Base-by-base conservation (phyloP, 2,797 vertebrate genomes). In the Pantherophis vulpinus region DNA sequence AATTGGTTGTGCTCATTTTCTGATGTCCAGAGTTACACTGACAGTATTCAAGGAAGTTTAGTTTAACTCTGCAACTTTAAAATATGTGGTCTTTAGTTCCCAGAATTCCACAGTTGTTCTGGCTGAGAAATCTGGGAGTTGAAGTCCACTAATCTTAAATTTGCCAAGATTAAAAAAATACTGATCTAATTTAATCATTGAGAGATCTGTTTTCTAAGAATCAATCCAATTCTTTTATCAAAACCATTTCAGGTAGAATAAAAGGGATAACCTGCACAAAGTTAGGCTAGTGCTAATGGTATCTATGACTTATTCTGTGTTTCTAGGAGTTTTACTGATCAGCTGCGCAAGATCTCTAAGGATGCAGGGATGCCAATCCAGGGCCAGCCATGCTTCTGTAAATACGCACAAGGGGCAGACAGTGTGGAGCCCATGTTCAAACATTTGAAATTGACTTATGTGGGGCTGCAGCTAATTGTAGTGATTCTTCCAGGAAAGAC, bases 381-480 rank as follows among this genome's bases (percentile, higher is more conserved):
- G 89, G 99, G 99, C 86, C 99, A 99, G 97, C 99, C 99, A 0
- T 99, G 99, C 93, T 99, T 99, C 97, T 99, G 99, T 97, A 99
- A 99, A 95, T 99, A 99, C 0, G 99, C 99, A 91, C 99, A 99
- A 95, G 99, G 99, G 3, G 99, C 99, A 0, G 99, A 99, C 98
- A 99, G 99, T 0, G 99, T 99, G 97, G 99, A 99, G 98, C 99
- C 99, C 94, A 99, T 99, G 99, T 99, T 99, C 97, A 99, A 99
- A 95, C 99, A 99, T 97, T 98, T 99, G 91, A 99, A 99, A 97
- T 98, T 99, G 98, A 99, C 99, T 27, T 99, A 99, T 0, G 99
- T 99, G 4, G 99, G 99, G 12, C 98, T 99, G 95, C 99, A 99
- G 98, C 98, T 99, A 90, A 99, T 99, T 3, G 99, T 99, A 94